A percentile compares a stretch with the other conserved stretches of the same genome.
Conservation (phyloP, 2,113 vertebrate genomes). For the Acanthisitta chloris region DNA sequence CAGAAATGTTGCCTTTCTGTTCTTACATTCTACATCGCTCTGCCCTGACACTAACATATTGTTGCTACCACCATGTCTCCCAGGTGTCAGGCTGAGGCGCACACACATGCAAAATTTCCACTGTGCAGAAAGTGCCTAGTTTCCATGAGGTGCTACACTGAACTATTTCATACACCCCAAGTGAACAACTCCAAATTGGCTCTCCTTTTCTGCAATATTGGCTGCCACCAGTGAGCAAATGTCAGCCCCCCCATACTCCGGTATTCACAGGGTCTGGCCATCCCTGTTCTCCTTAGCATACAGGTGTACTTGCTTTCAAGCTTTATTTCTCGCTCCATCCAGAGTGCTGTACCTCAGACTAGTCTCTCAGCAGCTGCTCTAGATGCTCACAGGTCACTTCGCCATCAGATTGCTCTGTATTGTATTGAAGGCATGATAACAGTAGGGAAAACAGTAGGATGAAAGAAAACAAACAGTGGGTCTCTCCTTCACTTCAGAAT, state of each 20-base stretch:
- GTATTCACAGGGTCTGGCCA: too few species aligned
- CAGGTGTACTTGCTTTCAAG: background rate
- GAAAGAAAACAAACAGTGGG: background rate
- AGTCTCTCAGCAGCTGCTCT: background rate
- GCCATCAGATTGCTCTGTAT: background rate
- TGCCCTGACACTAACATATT: background rate
- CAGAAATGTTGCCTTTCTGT: background rate
- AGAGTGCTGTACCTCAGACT: background rate
- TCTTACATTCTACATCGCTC: background rate
- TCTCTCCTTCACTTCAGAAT: background rate
- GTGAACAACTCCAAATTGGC: background rate
- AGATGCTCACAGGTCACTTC: background rate
- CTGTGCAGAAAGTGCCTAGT: fast-evolving
- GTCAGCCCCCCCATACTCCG: background rate
- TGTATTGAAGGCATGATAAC: fast-evolving
- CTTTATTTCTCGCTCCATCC: fast-evolving
- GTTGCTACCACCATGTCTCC: background rate
- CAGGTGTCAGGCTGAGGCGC: too few species aligned
- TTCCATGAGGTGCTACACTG: background rate
- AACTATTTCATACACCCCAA: background rate
- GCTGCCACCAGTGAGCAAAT: fast-evolving
- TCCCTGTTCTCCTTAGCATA: too few species aligned
- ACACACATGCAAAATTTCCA: background rate
- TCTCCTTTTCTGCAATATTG: background rate
- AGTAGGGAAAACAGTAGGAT: fast-evolving